These are phyloP conservation scores for Miichthys miiuy DNA, from an alignment of 2,797 vertebrate genomes.

Conservation along the genomic window DNA sequence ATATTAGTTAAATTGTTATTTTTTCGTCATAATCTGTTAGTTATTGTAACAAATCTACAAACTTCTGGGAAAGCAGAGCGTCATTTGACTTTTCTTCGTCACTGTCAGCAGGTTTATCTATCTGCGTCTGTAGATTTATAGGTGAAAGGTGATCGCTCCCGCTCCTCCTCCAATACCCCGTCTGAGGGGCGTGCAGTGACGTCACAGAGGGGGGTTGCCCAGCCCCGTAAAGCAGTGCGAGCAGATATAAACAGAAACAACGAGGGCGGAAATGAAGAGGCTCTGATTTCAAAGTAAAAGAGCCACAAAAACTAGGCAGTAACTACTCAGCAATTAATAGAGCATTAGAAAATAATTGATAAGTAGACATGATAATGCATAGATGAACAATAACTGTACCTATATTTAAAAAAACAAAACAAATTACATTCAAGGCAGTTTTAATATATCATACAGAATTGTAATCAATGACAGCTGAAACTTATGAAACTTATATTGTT, in stretches of 20 bases:
- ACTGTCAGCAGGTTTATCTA: neutral
- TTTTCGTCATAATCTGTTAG: neutral
- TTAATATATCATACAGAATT: too few species aligned
- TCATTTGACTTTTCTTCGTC: neutral
- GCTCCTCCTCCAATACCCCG: conserved; percentile 24
- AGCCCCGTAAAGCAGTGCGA: neutral
- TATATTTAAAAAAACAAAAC: neutral
- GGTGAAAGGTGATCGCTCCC: conserved; percentile 76
- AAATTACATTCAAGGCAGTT: neutral
- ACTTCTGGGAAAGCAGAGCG: neutral
- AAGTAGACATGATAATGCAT: neutral
- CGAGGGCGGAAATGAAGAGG: conserved; percentile 27
- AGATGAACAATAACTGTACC: neutral
- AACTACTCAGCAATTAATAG: neutral
- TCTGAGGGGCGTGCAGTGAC: conserved; percentile 70
- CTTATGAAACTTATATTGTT: neutral
- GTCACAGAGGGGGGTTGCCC: conserved; percentile 57
- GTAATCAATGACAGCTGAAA: neutral
- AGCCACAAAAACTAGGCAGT: accelerated
- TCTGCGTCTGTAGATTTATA: conserved; percentile 37
- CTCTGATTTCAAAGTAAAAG: conserved; percentile 58
- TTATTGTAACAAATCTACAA: neutral
- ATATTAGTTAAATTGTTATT: neutral
- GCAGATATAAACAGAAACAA: conserved; percentile 14
- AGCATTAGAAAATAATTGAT: neutral